Base-by-base conservation (phyloP, 2,888 invertebrate species). In the Plebejus argus region DNA sequence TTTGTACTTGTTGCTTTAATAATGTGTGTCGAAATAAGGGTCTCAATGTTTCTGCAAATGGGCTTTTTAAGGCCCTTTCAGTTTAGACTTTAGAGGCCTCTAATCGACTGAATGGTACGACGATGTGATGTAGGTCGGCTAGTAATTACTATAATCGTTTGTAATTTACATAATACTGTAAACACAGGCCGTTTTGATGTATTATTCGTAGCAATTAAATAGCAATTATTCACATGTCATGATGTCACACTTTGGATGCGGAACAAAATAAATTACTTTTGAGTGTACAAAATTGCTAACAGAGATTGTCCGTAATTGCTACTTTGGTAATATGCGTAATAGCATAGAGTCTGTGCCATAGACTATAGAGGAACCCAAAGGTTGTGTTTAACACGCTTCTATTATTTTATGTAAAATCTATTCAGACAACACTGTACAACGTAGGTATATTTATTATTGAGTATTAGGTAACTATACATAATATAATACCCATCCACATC, bases 201-300 rank as follows among this genome's bases (percentile, higher is more conserved):
- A 33, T 66, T 66, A 66, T 66, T 33, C 66, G 66, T 66, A 66
- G 66, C 66, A 66, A 66, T 66, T 66, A 33, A 18, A 66, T 66
- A 66, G 66, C 20, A 33, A 28, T 66, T 66, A 66, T 28, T 66
- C 18, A 61, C 28, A 18, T 28, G n/a, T n/a, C n/a, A n/a, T n/a
- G n/a, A 28, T 33, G 28, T 66, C 66, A 28, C 66, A 66, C 33
- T 66, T 66, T 66, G 66, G 66, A 18, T 18, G 66, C 15, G 66
- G 66, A 33, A 66, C 66, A 66, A 66, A 66, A 18, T 66, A 6
- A 28, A 66, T 66, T 66, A 58, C 58, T 58, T 20, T 20, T 61
- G 61, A 61, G 23, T 12, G 23, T 23, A 61, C 61, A 61, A 61
- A 61, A 61, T 61, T 61, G 61, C 58, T 20, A 6, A 0, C 20